Base-by-base conservation (phyloP, 2,797 vertebrate genomes). In the Gymnocypris eckloni region DNA sequence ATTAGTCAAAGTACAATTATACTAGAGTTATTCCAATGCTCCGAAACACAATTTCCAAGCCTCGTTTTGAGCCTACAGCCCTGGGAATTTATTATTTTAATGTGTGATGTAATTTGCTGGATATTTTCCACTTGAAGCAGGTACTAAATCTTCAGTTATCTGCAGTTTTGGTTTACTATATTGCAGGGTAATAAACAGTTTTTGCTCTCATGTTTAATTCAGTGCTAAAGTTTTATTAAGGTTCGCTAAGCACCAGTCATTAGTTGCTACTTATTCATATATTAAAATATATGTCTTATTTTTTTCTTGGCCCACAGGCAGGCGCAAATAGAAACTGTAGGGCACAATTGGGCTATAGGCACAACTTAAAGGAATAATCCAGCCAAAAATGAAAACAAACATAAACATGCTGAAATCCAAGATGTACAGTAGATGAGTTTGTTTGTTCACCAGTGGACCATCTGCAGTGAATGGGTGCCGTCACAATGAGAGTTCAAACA, bases 1-100 rank as follows among this genome's bases (percentile, higher is more conserved):
- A 89, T 88, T 84, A 84, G 86, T 89, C 89, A 86, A 86, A 86
- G 88, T 89, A 84, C 88, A 87, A 84, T 87, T 64, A 48, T 84
- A 89, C 90, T 84, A 90, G 70, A 80, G 72, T 78, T 86, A 83
- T 88, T 75, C 81, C 88, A 85, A 89, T 90, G 73, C 83, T 28
- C 48, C 67, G 18, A 50, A 67, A 83, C 83, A 56, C 80, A 75
- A 84, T 83, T 87, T 77, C 28, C 50, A 72, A 61, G 43, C 20
- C 25, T 85, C 25, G 8, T 70, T 73, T 70, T 56, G 22, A 67
- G 10, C 56, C 37, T 9, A 41, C 28, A 39, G 20, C 43, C 5
- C 43, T 11, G n/a, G 56, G 15, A 43, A 52, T 45, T 67, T n/a
- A 56, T 84, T 64, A 70, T 39, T 67, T 54, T 43, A 52, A 69